phyloP scores from a whole-genome alignment of 2,888 invertebrate species.

The Drosophila bunnanda region DNA sequence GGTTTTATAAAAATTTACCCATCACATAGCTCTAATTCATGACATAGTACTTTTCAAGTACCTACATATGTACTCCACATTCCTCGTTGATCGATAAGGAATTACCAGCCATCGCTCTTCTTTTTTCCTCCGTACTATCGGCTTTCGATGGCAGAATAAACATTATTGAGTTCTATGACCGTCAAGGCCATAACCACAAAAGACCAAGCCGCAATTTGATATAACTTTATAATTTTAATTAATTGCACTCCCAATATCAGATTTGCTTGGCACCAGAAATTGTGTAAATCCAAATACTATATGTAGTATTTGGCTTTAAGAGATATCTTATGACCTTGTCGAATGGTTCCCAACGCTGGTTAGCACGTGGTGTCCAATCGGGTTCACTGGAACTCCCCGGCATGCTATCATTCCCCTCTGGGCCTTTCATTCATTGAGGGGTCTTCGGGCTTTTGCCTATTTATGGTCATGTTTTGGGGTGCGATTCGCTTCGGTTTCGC shows the following conservation, averaged over 20 bases:
- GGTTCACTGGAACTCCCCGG: constrained; percentile 6
- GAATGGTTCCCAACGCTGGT: constrained; percentile 7
- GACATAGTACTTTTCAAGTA: not conserved
- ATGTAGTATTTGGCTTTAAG: not conserved
- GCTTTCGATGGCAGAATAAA: constrained; percentile 20
- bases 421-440: constrained; percentile 19
- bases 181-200: constrained; percentile 12
- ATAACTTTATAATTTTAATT: constrained; percentile 30
- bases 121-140: constrained; percentile 27
- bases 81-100: constrained; percentile 30
- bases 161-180: constrained; percentile 26
- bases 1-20: not conserved
- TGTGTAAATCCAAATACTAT: not conserved
- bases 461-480: constrained; percentile 68
- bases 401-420: not conserved
- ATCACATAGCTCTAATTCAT: not conserved
- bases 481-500: constrained; percentile 43
- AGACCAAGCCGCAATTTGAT: constrained; percentile 16
- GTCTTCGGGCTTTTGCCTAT: constrained; percentile 59
- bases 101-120: constrained; percentile 13
- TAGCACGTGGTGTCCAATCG: constrained; percentile 22
- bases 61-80: constrained; percentile 2
- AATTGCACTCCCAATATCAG: constrained; percentile 4
- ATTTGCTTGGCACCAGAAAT: not conserved
- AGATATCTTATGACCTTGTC: constrained; percentile 65